Percentiles rank a stretch among this genome's conserved stretches.
These are phyloP conservation scores for Rousettus madagascariensis DNA, from an alignment of 2,797 vertebrate species.

Conservation along the genomic window DNA sequence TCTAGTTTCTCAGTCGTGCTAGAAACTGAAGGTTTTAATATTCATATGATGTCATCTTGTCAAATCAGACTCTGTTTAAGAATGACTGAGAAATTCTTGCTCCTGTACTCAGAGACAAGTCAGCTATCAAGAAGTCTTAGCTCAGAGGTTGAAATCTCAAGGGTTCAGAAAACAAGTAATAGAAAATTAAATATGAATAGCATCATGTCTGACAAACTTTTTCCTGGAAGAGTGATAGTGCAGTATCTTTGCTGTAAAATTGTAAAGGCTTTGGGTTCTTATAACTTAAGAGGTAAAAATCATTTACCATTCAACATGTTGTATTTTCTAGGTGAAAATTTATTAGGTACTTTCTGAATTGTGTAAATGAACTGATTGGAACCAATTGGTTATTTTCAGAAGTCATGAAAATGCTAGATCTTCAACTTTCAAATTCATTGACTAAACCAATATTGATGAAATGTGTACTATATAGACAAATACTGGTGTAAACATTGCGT, in stretches of 20 bases:
- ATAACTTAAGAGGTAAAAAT: background rate
- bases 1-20: background rate
- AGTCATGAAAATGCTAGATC: background rate
- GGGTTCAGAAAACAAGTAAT: background rate
- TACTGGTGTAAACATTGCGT: background rate
- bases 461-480: background rate
- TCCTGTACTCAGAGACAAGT: background rate
- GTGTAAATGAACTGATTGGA: background rate
- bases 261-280: background rate
- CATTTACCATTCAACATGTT: background rate
- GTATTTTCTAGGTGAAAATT: background rate
- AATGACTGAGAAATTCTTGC: background rate
- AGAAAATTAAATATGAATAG: conserved; percentile 38
- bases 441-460: background rate
- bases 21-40: background rate
- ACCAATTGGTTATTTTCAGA: background rate
- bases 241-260: background rate
- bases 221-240: background rate
- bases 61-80: background rate
- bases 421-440: background rate
- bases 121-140: background rate
- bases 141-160: background rate
- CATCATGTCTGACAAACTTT: background rate
- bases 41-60: background rate
- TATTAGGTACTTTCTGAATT: background rate